A percentile compares a stretch with the other conserved stretches of the same genome.
Evolutionary conservation across 2,113 vertebrate genomes (phyloP).

Genomic region (Neofelis nebulosa): DNA sequence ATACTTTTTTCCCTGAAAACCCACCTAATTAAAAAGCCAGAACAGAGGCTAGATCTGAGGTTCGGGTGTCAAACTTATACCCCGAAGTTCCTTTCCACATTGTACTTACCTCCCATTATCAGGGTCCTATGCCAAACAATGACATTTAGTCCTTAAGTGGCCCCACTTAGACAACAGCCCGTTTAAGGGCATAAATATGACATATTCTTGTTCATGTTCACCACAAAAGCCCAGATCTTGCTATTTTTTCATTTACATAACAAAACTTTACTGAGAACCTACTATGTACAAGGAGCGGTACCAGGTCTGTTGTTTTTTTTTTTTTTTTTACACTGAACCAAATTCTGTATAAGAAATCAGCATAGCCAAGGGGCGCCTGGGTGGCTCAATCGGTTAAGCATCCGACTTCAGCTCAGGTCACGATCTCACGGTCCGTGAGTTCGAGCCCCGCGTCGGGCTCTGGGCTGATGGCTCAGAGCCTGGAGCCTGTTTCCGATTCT

Average conservation of each 20-base stretch:
- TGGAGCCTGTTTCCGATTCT: too few species aligned
- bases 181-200: not conserved
- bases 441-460: too few species aligned
- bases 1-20: not conserved
- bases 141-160: not conserved
- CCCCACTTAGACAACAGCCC: not conserved
- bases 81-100: not conserved
- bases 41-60: not conserved
- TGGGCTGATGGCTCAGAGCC: too few species aligned
- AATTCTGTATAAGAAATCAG: constrained; percentile 26
- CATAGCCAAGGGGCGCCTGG: not conserved
- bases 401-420: too few species aligned
- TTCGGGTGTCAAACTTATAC: not conserved
- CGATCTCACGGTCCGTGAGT: too few species aligned
- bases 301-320: not conserved
- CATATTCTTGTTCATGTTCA: not conserved
- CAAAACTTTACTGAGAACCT: not conserved
- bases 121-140: not conserved
- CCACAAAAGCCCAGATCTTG: not conserved
- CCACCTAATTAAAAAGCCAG: not conserved
- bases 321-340: not conserved
- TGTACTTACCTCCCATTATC: not conserved
- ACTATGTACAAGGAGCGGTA: not conserved
- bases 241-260: not conserved
- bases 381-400: too few species aligned